Evolutionary conservation across 2,888 invertebrate genomes (phyloP), one percentile per base, ranked within the genome.

Genomic region (Capitulum mitella): DNA sequence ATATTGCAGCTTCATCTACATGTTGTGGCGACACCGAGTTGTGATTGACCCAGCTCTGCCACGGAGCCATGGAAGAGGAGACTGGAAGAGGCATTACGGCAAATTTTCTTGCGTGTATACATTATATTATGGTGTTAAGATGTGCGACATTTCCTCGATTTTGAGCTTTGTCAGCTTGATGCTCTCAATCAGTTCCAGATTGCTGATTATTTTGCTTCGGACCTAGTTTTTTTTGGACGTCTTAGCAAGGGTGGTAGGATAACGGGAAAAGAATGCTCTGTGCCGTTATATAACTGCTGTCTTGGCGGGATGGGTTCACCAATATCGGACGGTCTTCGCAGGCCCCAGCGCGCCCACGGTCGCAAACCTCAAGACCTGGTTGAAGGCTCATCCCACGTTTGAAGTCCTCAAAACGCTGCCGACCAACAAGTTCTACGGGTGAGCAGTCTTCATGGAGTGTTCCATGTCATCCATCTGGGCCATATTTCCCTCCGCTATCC

Each of bases 271-370:
- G 12, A 19, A 14, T 51, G 12, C 51, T 19, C 51, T 51, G 51
- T 19, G 51, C 19, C 14, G 19, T 3, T 19, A 14, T 8, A 51
- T 51, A 51, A 3, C 12, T 29, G 19, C 10, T 58, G n/a, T n/a
- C n/a, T n/a, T n/a, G n/a, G n/a, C n/a, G n/a, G n/a, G n/a, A n/a
- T n/a, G n/a, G n/a, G n/a, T n/a, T n/a, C n/a, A n/a, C n/a, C n/a
- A n/a, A n/a, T n/a, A n/a, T n/a, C n/a, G n/a, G 43, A 12, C 43
- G 43, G 43, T 12, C 43, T 12, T 92, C 82, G 89, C 90, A 80
- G 95, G 94, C 19, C 89, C 89, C n/a, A 91, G 90, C 84, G 95
- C 95, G 61, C 97, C 97, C 0, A 92, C 91, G 16, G 91, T 92
- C 54, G 89, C 90, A 37, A 92, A 92, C 84, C 87, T 97, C 54